These are phyloP conservation scores for Rynchops niger DNA, from an alignment of 2,113 vertebrate genomes.

Conservation along the genomic window DNA sequence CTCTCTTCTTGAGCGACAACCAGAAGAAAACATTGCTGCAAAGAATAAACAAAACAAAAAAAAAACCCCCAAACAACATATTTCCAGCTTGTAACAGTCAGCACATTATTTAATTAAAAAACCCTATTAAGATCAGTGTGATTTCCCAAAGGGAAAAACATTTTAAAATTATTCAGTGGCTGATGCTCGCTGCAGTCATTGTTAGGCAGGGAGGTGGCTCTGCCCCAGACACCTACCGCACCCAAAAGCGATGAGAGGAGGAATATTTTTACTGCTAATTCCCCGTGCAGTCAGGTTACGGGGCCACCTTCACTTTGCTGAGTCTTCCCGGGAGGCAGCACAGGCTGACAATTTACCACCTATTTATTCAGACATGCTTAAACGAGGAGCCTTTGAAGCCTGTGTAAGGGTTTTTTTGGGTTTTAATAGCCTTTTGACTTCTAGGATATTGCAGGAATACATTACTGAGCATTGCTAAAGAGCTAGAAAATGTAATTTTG, in stretches of 20 bases:
- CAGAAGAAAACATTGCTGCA: not conserved
- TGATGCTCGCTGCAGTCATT: not conserved
- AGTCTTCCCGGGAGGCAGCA: not conserved
- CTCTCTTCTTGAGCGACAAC: not conserved
- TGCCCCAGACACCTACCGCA: not conserved
- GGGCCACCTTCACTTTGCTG: not conserved
- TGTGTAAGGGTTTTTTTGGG: not conserved
- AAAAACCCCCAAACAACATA: not conserved
- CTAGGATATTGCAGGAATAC: not conserved
- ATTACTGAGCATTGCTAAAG: not conserved
- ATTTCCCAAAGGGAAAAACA: not conserved
- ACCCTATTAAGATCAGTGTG: not conserved
- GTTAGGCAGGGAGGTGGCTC: not conserved
- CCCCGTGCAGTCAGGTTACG: not conserved
- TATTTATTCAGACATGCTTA: not conserved
- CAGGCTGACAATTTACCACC: not conserved
- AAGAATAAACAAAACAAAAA: not conserved
- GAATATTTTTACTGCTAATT: not conserved
- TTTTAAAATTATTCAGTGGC: not conserved
- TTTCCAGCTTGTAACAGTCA: not conserved
- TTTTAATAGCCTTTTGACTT: not conserved
- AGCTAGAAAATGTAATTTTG: not conserved
- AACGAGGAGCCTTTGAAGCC: not conserved
- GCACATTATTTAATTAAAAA: constrained; percentile 30
- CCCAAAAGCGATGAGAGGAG: not conserved